Evolutionary conservation across 2,888 invertebrate genomes (phyloP).

Genomic region (Drosophila parthenogenetica): DNA sequence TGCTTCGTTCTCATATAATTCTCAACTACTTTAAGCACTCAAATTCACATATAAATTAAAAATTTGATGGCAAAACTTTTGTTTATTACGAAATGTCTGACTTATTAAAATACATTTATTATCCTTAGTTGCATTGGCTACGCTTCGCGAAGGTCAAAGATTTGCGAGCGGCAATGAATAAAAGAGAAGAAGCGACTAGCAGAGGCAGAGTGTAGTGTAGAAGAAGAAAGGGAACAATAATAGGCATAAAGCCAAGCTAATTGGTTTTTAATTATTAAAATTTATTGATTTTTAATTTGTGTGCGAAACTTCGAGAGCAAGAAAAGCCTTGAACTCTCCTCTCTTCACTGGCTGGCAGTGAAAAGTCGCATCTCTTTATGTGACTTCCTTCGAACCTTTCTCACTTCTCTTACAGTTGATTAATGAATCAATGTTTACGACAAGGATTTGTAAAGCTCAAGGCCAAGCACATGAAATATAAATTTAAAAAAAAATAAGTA

Average conservation of each 20-base stretch:
- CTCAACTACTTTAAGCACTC: background rate
- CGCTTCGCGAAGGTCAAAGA: constrained; percentile 43
- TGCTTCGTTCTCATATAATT: background rate
- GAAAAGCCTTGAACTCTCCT: constrained; percentile 54
- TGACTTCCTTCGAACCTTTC: background rate
- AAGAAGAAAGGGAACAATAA: constrained; percentile 22
- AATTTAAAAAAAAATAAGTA: constrained; percentile 3
- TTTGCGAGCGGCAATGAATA: constrained; percentile 5
- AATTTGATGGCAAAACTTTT: background rate
- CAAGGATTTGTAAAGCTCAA: constrained; percentile 20
- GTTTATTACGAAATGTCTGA: constrained; percentile 20
- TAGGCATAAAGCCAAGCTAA: constrained; percentile 48
- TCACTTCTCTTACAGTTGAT: background rate
- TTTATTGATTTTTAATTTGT: constrained; percentile 71
- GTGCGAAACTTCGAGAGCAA: constrained; percentile 35
- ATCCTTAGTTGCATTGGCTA: constrained; percentile 49
- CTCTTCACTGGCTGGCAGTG: background rate
- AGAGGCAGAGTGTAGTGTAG: background rate
- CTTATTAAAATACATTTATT: constrained; percentile 43
- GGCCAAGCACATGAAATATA: constrained; percentile 15
- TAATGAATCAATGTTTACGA: constrained; percentile 19
- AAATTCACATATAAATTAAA: too few species aligned
- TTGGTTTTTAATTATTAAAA: constrained; percentile 71
- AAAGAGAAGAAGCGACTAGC: background rate
- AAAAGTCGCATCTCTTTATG: too few species aligned